A percentile compares a stretch with the other conserved stretches of the same genome.
Conservation (phyloP, 2,113 vertebrate genomes). For the Platysteira castanea region DNA sequence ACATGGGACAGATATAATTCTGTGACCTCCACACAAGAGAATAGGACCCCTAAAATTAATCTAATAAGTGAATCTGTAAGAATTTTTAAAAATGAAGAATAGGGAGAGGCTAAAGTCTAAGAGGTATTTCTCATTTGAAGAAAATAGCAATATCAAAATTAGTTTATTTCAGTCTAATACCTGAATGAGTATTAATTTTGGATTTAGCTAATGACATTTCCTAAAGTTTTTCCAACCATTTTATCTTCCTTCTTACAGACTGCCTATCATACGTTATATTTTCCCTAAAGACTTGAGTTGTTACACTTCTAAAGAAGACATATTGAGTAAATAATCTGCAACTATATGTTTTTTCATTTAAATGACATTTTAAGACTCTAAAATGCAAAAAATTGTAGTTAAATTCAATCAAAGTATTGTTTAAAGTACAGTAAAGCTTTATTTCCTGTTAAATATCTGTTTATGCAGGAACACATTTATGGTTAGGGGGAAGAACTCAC, state of each 20-base stretch:
- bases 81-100: not conserved
- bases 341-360: not conserved
- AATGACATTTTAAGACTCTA: not conserved
- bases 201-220: not conserved
- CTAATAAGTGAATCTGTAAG: not conserved
- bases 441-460: not conserved
- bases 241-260: not conserved
- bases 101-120: not conserved
- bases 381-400: not conserved
- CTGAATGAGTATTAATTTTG: not conserved
- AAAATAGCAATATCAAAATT: not conserved
- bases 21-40: not conserved
- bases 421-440: not conserved
- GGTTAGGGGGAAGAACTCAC: not conserved
- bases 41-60: not conserved
- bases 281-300: not conserved
- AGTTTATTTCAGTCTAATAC: not conserved
- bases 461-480: fast-evolving
- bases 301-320: not conserved
- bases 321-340: not conserved
- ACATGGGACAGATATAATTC: not conserved
- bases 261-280: not conserved
- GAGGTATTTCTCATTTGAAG: not conserved
- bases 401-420: not conserved
- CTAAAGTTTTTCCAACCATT: not conserved